Evolutionary conservation across 1,140 invertebrate species (phyloP), one percentile per base, ranked within the genome.

Genomic region (Drosophila trapezifrons): DNA sequence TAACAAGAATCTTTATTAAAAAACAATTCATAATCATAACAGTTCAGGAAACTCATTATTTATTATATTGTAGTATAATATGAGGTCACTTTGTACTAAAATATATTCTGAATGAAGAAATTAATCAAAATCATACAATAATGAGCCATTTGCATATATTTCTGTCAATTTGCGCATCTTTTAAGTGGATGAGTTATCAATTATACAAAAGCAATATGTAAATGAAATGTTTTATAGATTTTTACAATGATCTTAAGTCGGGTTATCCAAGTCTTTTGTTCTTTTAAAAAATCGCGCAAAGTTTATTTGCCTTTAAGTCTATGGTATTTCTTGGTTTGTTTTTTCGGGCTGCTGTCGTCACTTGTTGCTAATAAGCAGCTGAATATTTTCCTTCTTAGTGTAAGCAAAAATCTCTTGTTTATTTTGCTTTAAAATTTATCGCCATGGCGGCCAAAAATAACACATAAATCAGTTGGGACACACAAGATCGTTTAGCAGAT

Each of bases 341-440:
- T 71, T 71, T 57, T 42, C 10, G 17, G 22, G 8, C 32, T 57
- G 78, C 78, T 86, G 76, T 83, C 80, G 80, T 84, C 76, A 80
- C 62, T 57, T 60, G 46, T 71, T 27, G 38, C 45, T 57, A 54
- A 74, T 80, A 63, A 66, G 74, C 60, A 76, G 56, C 46, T 64
- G 58, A 70, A 71, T 71, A 27, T 40, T 49, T 71, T 20, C 47
- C 67, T 58, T 46, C 22, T 49, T 35, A 20, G 52, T 47, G 43
- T 58, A 58, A 71, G 67, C 43, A 71, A n/a, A 70, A 70, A 27
- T 32, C 9, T 58, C 17, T 62, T 84, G 81, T 85, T 80, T 86
- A 79, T 79, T 89, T 76, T 83, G 35, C 46, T 58, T 73, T 7
- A 56, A 49, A 49, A 67, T 76, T 66, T 86, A 58, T 70, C 60